Evolutionary conservation across 2,888 invertebrate species (phyloP), one percentile per base, ranked within the genome.

Genomic region (Theodoxus fluviatilis): DNA sequence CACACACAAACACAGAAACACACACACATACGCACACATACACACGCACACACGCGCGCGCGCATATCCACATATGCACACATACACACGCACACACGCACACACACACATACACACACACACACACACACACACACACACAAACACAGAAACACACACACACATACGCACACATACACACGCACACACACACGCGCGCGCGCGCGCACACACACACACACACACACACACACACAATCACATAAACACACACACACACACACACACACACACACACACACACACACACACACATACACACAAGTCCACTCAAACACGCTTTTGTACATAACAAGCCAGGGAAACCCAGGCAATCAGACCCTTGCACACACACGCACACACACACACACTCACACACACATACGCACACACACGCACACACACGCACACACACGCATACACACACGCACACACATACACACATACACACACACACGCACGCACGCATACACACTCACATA

Each of bases 301-400:
- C 35, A 57, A 4, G 31, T 25, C 18, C 43, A 43, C 43, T 43
- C 43, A 43, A 15, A 57, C 57, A 57, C 57, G 25, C 57, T 15
- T n/a, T 12, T 18, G 6, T 33, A 43, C 33, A 59, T 18, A 2
- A 2, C 18, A 25, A 52, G 15, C 1, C 35, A 61, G 22, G 4
- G 37, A 33, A 4, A 31, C 59, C 12, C 61, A 61, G 28, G 22
- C 37, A n/a, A 18, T n/a, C 61, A 61, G 35, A 61, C 61, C 18
- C 61, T 37, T 37, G 37, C 61, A 61, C 61, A 61, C 61, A 35
- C 61, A 61, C 55, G 25, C 65, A 47, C 65, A 12, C 37, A 22
- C 63, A 40, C 64, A 22, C 64, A 40, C 43, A 40, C 64, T 31
- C 64, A 43, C 40, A 28, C 64, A 64, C 64, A 7, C 43, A 18